Percentiles rank a stretch among this genome's conserved stretches.
Conservation (phyloP, 1,140 invertebrate genomes). For the Lanistes nyassanus region DNA sequence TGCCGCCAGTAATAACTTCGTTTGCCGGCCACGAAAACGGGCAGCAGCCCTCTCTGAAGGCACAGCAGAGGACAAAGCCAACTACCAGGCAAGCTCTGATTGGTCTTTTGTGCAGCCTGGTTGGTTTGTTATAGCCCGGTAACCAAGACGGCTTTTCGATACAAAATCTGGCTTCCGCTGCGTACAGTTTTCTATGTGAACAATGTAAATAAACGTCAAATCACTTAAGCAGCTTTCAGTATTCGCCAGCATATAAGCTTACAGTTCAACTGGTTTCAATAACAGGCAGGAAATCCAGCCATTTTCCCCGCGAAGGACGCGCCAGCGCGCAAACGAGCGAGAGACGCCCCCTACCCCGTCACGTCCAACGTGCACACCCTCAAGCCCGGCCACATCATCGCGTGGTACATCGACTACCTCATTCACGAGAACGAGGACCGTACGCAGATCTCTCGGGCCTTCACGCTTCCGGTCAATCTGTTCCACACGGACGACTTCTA, state of each 20-base stretch:
- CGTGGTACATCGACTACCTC: constrained; percentile 49
- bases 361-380: constrained; percentile 36
- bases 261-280: background rate
- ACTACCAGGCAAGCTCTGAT: background rate
- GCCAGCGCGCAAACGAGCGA: background rate
- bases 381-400: constrained; percentile 34
- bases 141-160: background rate
- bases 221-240: background rate
- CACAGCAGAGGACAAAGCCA: background rate
- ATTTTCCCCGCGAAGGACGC: background rate
- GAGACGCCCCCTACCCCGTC: constrained; percentile 7
- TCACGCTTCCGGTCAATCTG: constrained; percentile 44
- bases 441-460: constrained; percentile 46
- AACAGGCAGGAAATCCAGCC: background rate
- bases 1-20: background rate
- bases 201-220: too few relatives aligned
- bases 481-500: constrained; percentile 50
- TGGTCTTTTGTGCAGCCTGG: background rate
- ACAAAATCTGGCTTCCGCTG: background rate
- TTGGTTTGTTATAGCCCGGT: background rate
- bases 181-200: too few relatives aligned
- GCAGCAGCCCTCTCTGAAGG: background rate
- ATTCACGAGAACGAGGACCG: constrained; percentile 51
- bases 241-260: background rate
- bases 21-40: constrained; percentile 14